Percentiles rank a stretch among this genome's conserved stretches.
Conservation (phyloP, 2,888 invertebrate genomes). For the Tipula confusa region DNA sequence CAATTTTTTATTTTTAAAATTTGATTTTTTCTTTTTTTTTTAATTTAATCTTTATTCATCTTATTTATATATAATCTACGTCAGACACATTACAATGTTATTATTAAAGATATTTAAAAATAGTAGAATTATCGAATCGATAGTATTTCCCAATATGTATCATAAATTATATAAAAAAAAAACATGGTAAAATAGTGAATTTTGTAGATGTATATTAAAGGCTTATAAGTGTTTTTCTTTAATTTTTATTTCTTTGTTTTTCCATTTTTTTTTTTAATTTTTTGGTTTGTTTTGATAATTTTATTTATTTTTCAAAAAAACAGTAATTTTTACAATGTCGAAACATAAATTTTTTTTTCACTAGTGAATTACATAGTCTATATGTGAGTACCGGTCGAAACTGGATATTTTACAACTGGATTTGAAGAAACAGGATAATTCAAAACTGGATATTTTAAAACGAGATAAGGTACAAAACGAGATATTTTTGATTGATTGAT, state of each 20-base stretch:
- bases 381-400: too few relatives aligned
- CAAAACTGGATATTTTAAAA: too few relatives aligned
- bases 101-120: slow-evolving; percentile 9
- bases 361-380: neutral
- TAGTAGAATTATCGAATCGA: slow-evolving; percentile 6
- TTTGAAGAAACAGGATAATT: too few relatives aligned
- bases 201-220: neutral
- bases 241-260: neutral
- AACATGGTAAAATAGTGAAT: neutral
- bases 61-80: neutral
- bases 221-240: neutral
- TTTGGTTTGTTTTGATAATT: slow-evolving; percentile 3
- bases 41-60: neutral
- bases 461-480: too few relatives aligned
- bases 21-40: neutral
- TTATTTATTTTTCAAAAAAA: neutral
- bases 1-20: neutral
- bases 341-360: neutral
- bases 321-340: neutral
- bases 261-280: too few relatives aligned
- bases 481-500: too few relatives aligned
- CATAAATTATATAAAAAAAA: neutral
- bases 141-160: neutral
- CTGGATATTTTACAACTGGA: too few relatives aligned
- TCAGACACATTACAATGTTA: slow-evolving; percentile 8